phyloP scores from a whole-genome alignment of 2,113 vertebrate species.

The Centropus bengalensis region DNA sequence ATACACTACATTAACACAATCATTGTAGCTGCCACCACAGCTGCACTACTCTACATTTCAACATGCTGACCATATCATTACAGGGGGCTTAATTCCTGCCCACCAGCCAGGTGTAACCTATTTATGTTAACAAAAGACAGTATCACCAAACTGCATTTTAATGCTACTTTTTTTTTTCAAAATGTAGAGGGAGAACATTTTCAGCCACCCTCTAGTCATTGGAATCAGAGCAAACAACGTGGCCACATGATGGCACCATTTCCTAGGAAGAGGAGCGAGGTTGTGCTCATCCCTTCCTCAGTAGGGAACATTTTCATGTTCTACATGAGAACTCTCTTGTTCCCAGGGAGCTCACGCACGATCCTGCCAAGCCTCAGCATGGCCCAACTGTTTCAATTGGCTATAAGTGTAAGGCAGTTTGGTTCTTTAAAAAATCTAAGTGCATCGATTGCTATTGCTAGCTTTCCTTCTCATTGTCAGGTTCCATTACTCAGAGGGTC shows the following conservation, averaged over 20 bases:
- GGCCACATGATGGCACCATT: conserved; percentile 64
- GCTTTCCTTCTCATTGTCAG: not conserved
- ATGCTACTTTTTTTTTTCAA: not conserved
- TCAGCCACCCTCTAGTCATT: not conserved
- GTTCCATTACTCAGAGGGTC: not conserved
- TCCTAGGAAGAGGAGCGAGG: not conserved
- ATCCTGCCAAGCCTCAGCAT: not conserved
- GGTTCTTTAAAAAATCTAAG: not conserved
- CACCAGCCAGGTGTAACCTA: not conserved
- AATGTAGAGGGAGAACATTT: not conserved
- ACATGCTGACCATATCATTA: not conserved
- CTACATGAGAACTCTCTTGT: not conserved
- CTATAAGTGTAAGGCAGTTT: not conserved
- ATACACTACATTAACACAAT: not conserved
- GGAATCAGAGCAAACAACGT: not conserved
- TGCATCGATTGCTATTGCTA: not conserved
- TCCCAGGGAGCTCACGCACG: not conserved
- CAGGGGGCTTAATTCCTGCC: not conserved
- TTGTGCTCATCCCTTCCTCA: not conserved
- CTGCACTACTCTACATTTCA: not conserved
- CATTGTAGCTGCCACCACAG: not conserved
- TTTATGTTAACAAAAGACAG: not conserved
- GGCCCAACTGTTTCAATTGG: not conserved
- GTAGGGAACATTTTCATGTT: not conserved
- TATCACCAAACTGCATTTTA: not conserved